Base-by-base conservation (phyloP, 2,888 invertebrate genomes). In the Ornithoptera priamus region DNA sequence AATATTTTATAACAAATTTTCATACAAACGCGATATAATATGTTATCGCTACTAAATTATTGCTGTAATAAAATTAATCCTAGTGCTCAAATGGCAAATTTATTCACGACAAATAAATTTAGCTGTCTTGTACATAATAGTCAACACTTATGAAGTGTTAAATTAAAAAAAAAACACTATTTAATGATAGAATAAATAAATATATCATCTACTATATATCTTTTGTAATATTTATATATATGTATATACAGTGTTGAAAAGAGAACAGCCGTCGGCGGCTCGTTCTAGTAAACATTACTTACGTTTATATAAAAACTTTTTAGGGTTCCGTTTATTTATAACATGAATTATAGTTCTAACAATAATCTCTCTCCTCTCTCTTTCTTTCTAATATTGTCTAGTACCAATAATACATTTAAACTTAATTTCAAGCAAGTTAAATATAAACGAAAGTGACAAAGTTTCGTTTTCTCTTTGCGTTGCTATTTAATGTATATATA, bases 371-470 rank as follows among this genome's bases (percentile, higher is more conserved):
- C 5, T 30, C 3, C 30, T 24, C 24, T 30, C 30, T 30, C 4
- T 30, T 3, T 30, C 30, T 30, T 15, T 46, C 15, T 15, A 46
- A 15, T 46, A 8, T 10, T 6, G 15, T 46, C 15, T 4, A 46
- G 46, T 46, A 46, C 15, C 8, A 42, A 46, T 1, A 15, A 39
- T 53, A 53, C 53, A n/a, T 12, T 10, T 53, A 53, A 12, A 18
- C 15, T 50, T 50, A 15, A 46, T 46, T 15, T 46, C 18, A 46
- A 58, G 57, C 58, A 68, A 68, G 42, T 63, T 56, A 59, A 12
- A 58, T 58, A 58, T 65, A 58, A 69, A 66, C 22, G 50, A 67
- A 67, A 67, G 62, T 39, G 67, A 18, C 53, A 62, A 62, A n/a
- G 46, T 56, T 50, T 60, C 65, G 58, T 58, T 59, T 59, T 59